Conservation (phyloP, 2,888 invertebrate species). For the Podotricha telesiphe region DNA sequence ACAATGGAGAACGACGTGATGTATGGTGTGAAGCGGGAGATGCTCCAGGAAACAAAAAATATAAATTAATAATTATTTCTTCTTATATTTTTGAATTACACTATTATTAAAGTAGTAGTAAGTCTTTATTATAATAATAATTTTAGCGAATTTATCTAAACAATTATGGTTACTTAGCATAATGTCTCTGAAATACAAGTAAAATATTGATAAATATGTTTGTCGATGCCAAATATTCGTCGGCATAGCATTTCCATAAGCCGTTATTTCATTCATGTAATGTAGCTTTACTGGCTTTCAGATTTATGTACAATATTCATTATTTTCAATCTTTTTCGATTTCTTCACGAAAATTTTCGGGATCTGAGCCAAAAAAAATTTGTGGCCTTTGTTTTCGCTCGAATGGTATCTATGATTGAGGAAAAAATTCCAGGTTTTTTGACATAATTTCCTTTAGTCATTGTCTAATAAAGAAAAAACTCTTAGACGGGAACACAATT, state of each 20-base stretch:
- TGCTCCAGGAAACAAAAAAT: too few species aligned
- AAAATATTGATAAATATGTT: not conserved
- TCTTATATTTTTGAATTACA: too few species aligned
- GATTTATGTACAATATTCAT: conserved; percentile 1
- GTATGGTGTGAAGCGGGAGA: too few species aligned
- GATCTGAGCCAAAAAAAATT: not conserved
- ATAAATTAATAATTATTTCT: too few species aligned
- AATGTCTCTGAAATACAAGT: not conserved
- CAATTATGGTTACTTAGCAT: too few species aligned
- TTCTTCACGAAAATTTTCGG: not conserved
- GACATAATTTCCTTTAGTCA: not conserved
- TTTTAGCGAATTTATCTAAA: not conserved
- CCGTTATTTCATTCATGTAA: conserved; percentile 8
- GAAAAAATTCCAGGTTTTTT: not conserved
- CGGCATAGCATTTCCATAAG: not conserved
- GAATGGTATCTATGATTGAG: conserved; percentile 4
- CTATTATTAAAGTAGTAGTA: too few species aligned
- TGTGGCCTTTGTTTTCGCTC: not conserved
- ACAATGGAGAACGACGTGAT: too few species aligned
- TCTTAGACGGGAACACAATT: not conserved
- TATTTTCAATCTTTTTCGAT: not conserved
- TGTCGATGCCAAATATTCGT: not conserved
- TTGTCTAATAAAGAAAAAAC: not conserved
- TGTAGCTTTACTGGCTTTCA: not conserved
- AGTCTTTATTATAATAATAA: not conserved